These are phyloP conservation scores for Hippasteria phrygiana DNA, from an alignment of 53 echinoderm and acorn worm species.

Conservation along the genomic window DNA sequence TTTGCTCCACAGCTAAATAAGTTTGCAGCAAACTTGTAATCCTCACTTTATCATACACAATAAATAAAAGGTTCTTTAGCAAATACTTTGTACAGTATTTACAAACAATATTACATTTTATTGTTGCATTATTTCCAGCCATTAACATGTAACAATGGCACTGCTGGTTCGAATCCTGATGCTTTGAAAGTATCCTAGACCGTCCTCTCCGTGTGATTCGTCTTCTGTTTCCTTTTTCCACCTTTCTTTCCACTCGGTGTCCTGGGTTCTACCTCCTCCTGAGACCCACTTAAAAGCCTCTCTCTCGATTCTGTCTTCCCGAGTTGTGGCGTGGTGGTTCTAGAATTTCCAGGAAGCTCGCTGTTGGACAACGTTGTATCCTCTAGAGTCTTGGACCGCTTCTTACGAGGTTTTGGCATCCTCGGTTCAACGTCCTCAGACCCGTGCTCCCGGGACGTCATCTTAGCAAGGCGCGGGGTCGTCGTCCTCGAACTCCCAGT, in stretches of 20 bases:
- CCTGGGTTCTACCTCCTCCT: constrained; percentile 29
- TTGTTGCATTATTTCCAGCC: not conserved
- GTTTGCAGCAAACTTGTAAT: not conserved
- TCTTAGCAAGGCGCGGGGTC: constrained; percentile 9
- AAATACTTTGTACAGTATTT: constrained; percentile 34
- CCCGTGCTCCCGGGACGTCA: not conserved
- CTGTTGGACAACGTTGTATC: not conserved
- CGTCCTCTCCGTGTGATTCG: constrained; percentile 60
- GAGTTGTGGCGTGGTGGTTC: not conserved
- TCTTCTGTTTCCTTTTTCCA: constrained; percentile 80
- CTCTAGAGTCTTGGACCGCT: constrained; percentile 22
- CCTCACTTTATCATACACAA: not conserved
- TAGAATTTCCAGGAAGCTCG: not conserved
- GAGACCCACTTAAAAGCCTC: constrained; percentile 47
- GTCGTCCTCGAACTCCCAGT: constrained; percentile 23
- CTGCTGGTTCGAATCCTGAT: not conserved
- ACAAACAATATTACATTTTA: not conserved
- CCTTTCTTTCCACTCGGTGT: constrained; percentile 66
- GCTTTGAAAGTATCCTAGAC: not conserved
- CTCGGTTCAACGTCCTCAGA: not conserved
- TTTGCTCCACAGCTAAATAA: too few relatives aligned
- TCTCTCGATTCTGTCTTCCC: constrained; percentile 63
- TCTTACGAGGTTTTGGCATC: constrained; percentile 40
- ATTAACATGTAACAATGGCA: not conserved
- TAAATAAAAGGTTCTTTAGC: constrained; percentile 16